Percentiles rank a stretch among this genome's conserved stretches.
Evolutionary conservation across 1,140 invertebrate genomes (phyloP).

Genomic region (Anastrepha obliqua): DNA sequence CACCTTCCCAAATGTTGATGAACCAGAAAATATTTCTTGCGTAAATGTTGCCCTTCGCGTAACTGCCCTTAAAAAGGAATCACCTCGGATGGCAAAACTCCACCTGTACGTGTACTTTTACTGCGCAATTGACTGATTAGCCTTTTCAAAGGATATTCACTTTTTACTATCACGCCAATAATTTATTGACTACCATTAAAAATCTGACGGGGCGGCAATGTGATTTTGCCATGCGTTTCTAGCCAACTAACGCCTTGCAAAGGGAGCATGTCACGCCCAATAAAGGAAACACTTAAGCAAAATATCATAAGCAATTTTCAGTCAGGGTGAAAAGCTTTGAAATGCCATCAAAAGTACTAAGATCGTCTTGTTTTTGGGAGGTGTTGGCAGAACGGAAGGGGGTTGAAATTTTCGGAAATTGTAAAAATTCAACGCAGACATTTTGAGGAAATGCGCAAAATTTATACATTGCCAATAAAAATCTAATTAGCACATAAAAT

Average conservation of each 20-base stretch:
- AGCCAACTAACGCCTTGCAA: neutral
- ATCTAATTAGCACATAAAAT: constrained; percentile 39
- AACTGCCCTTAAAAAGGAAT: too few species aligned
- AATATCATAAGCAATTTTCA: neutral
- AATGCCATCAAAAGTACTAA: neutral
- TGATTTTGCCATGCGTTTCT: neutral
- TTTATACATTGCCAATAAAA: constrained; percentile 45
- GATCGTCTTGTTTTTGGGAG: neutral
- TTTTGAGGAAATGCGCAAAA: constrained; percentile 43
- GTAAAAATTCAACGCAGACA: constrained; percentile 36
- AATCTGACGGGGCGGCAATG: neutral
- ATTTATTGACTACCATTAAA: neutral
- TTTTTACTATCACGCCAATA: neutral
- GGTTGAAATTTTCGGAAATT: constrained; percentile 37
- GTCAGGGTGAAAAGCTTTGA: neutral
- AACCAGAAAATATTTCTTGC: too few species aligned
- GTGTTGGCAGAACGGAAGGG: neutral
- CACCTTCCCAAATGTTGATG: too few species aligned
- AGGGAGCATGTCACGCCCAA: neutral
- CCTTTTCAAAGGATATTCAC: neutral
- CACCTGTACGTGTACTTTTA: too few species aligned
- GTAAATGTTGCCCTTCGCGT: too few species aligned
- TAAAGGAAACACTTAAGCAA: neutral
- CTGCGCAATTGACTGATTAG: neutral
- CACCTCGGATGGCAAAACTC: too few species aligned